Evolutionary conservation across 2,113 vertebrate species (phyloP).

Genomic region (Sclerurus mexicanus): DNA sequence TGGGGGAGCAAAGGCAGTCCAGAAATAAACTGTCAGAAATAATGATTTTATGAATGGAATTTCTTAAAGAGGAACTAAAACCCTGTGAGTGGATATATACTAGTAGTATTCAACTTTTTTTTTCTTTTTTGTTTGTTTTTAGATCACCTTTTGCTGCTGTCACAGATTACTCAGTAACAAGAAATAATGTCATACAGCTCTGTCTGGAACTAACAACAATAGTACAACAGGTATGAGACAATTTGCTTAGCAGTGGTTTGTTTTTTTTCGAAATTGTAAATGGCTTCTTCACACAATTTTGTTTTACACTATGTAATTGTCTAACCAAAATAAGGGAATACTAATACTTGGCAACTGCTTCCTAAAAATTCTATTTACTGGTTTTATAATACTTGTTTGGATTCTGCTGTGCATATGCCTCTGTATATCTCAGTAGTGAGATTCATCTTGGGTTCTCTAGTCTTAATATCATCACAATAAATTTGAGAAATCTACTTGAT

Average conservation of each 20-base stretch:
- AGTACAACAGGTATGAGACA: slow-evolving; percentile 90
- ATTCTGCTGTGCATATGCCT: not conserved
- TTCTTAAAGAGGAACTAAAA: not conserved
- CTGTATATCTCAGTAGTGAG: not conserved
- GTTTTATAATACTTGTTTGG: not conserved
- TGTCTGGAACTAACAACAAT: slow-evolving; percentile 98
- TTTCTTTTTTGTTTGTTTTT: slow-evolving; percentile 57
- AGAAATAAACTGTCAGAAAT: not conserved
- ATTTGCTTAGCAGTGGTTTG: not conserved
- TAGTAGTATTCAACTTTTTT: not conserved
- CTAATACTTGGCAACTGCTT: not conserved
- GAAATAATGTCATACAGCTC: slow-evolving; percentile 98
- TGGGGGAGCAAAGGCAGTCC: not conserved
- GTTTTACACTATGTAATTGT: not conserved
- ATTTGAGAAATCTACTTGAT: not conserved
- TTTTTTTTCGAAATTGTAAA: not conserved
- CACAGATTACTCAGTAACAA: slow-evolving; percentile 96
- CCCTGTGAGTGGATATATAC: not conserved
- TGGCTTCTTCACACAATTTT: not conserved
- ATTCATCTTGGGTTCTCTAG: not conserved
- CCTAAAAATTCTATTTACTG: not conserved
- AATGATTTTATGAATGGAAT: not conserved
- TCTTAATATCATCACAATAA: not conserved
- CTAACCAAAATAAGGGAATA: not conserved
- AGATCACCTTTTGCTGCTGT: slow-evolving; percentile 98